Evolutionary conservation across 2,888 invertebrate genomes (phyloP), one percentile per base, ranked within the genome.

Genomic region (Epinotia bilunana): DNA sequence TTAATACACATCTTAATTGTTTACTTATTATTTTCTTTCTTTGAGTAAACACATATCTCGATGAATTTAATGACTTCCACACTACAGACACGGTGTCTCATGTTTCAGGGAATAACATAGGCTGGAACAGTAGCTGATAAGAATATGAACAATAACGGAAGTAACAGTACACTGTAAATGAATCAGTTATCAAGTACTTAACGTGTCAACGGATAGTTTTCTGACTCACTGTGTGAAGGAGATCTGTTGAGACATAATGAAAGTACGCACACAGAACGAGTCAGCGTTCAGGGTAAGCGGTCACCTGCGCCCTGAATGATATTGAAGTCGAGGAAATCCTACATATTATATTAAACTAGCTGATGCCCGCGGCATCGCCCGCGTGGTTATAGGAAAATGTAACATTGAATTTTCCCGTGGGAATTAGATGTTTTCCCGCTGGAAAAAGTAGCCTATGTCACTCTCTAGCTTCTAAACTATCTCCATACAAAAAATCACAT

Each of bases 61-160:
- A 39, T 20, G 12, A 53, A 43, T 18, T n/a, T 62, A 13, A 16
- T 49, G 28, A 53, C 33, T 39, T 33, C 11, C 6, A 64, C 7
- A 28, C 20, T 67, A 33, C 70, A 71, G 33, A 53, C 33, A 53
- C 2, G 18, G 20, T 65, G 71, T 58, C 46, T 71, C 65, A 72
- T 65, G 13, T 75, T 75, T 75, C 78, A 74, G 80, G 63, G 78
- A 79, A 80, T 80, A 76, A 72, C 78, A 77, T 77, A 72, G 79
- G 81, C 80, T 80, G 74, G 73, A 75, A 77, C 79, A 70, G 83
- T 80, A 79, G 82, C 80, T 81, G 86, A 86, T 86, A 86, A 81
- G 79, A 78, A 78, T 78, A 80, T 80, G 73, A 75, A 62, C 70
- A 78, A 76, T 76, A 78, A 65, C 79, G 82, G 82, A 82, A 79